Evolutionary conservation across 1,140 invertebrate species (phyloP).

Genomic region (Nomia melanderi): DNA sequence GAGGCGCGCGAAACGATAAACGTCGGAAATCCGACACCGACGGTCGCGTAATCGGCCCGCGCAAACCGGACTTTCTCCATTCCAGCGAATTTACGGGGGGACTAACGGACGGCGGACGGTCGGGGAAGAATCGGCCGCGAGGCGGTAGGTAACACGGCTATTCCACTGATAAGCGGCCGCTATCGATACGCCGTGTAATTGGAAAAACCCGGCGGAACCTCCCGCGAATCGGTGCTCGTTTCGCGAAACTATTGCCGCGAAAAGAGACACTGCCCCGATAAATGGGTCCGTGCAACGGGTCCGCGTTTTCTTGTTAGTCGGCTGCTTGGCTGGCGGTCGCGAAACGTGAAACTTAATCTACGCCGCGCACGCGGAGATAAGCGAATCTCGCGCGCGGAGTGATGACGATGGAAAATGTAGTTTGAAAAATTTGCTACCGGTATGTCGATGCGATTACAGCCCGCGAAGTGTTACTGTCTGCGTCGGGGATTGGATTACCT

Average conservation of each 20-base stretch:
- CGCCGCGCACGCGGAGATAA: background rate
- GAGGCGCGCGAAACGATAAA: slow-evolving; percentile 27
- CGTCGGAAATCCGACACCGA: slow-evolving; percentile 50
- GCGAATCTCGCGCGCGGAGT: background rate
- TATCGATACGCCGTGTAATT: slow-evolving; percentile 32
- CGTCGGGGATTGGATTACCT: background rate
- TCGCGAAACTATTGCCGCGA: slow-evolving; percentile 23
- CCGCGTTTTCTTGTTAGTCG: background rate
- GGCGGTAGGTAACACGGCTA: slow-evolving; percentile 43
- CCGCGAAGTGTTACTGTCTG: background rate
- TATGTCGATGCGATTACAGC: background rate
- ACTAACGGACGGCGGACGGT: background rate
- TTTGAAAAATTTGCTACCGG: background rate
- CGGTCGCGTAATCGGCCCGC: slow-evolving; percentile 35
- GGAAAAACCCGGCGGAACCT: slow-evolving; percentile 37
- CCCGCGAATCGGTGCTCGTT: background rate
- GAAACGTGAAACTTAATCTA: slow-evolving; percentile 4
- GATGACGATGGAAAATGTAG: background rate
- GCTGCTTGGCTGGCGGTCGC: too few relatives aligned
- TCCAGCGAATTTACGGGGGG: slow-evolving; percentile 45
- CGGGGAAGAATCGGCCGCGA: slow-evolving; percentile 27
- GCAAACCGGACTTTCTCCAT: slow-evolving; percentile 54
- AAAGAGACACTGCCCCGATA: slow-evolving; percentile 19
- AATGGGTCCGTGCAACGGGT: background rate
- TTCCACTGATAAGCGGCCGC: slow-evolving; percentile 17